These are phyloP conservation scores for Megalurothrips usitatus DNA, from an alignment of 2,888 invertebrate species.

Conservation along the genomic window DNA sequence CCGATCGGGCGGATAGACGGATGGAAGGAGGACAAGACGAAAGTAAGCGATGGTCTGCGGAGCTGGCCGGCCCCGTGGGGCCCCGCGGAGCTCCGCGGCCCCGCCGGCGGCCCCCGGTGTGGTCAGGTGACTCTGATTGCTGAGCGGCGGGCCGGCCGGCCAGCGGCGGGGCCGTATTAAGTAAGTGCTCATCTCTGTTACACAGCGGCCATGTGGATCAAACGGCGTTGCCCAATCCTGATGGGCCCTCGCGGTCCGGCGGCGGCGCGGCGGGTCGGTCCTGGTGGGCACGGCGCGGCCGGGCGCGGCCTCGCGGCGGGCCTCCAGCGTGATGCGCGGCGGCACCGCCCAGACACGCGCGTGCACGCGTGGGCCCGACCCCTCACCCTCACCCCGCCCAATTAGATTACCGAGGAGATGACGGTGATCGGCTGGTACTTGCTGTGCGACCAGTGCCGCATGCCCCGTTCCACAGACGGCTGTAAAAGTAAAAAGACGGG, in stretches of 20 bases:
- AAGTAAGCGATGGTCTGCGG: background rate
- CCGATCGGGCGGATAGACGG: background rate
- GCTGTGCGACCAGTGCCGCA: no score
- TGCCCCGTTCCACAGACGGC: no score
- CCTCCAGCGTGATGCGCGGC: no score
- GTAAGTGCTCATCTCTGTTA: slow-evolving; percentile 19
- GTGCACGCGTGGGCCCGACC: no score
- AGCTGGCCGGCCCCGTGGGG: background rate
- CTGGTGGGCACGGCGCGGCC: no score
- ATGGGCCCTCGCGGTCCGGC: background rate
- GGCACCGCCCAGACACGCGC: no score
- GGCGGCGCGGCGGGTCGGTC: no score
- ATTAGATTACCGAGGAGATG: no score
- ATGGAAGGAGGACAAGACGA: background rate
- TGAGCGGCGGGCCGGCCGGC: background rate
- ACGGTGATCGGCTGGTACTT: no score
- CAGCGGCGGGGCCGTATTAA: background rate
- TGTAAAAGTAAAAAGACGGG: no score
- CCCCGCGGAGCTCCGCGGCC: background rate
- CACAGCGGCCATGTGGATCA: background rate
- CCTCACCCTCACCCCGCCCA: no score
- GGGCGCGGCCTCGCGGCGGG: no score
- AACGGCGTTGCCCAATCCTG: slow-evolving; percentile 1
- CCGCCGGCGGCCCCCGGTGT: background rate
- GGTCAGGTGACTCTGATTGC: slow-evolving; percentile 8